Percentiles rank a stretch among this genome's conserved stretches.
phyloP scores from a whole-genome alignment of 2,797 vertebrate species.

The Scolopax bukidnonensis region DNA sequence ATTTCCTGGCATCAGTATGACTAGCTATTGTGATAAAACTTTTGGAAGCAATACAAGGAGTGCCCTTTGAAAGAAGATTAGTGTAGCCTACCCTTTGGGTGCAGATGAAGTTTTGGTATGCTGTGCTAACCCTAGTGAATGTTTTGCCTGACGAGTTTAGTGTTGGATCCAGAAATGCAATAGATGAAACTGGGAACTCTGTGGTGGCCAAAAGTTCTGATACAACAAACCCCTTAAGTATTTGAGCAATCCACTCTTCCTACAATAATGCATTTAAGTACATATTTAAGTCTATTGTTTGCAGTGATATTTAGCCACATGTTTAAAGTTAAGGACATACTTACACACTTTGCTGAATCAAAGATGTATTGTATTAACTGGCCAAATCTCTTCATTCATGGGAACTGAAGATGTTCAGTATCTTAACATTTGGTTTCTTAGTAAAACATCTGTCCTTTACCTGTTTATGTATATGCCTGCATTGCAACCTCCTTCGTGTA shows the following conservation, averaged over 20 bases:
- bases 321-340: background rate
- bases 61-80: background rate
- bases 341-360: background rate
- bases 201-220: background rate
- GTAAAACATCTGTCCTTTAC: background rate
- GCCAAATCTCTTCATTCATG: background rate
- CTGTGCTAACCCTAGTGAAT: background rate
- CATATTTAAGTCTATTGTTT: background rate
- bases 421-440: background rate
- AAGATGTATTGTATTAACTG: background rate
- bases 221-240: background rate
- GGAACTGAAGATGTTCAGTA: background rate
- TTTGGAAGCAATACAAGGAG: background rate
- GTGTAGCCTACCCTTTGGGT: background rate
- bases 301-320: background rate
- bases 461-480: background rate
- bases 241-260: background rate
- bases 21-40: background rate
- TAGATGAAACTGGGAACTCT: background rate
- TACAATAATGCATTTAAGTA: background rate
- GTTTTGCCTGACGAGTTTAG: background rate
- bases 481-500: background rate
- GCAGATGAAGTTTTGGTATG: background rate
- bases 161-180: background rate
- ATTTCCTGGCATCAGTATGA: conserved; percentile 31